A percentile compares a stretch with the other conserved stretches of the same genome.
Conservation (phyloP, 2,113 vertebrate genomes). For the Dromas ardeola region DNA sequence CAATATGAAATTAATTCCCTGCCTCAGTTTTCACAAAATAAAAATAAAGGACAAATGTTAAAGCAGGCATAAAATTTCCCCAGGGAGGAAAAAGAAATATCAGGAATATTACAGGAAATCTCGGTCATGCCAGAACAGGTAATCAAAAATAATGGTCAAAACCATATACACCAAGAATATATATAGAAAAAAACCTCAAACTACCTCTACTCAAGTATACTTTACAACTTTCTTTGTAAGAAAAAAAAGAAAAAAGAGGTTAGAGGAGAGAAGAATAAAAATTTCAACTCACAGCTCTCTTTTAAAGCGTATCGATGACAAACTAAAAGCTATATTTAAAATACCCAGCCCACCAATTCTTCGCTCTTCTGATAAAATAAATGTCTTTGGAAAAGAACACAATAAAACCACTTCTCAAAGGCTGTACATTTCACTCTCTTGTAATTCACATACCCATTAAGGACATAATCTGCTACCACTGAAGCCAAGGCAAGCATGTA, state of each 20-base stretch:
- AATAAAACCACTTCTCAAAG: background rate
- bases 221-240: conserved; percentile 24
- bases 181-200: background rate
- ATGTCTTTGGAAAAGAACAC: background rate
- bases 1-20: conserved; percentile 68
- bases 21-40: conserved; percentile 65
- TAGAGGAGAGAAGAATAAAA: conserved; percentile 20
- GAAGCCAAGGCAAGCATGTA: background rate
- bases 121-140: conserved; percentile 63
- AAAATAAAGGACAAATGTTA: conserved; percentile 69
- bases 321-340: conserved; percentile 46
- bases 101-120: conserved; percentile 77
- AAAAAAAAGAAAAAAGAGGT: background rate
- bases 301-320: background rate
- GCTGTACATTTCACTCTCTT: background rate
- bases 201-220: background rate
- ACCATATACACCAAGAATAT: conserved; percentile 42
- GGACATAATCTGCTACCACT: background rate
- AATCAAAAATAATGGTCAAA: conserved; percentile 76
- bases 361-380: conserved; percentile 8
- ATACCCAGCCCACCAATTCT: background rate
- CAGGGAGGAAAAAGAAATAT: conserved; percentile 70
- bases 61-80: conserved; percentile 73
- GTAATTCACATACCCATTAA: background rate
- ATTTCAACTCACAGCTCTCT: background rate